Percentiles rank a stretch among this genome's conserved stretches.
Evolutionary conservation across 2,113 vertebrate species (phyloP).

Genomic region (Hirundichthys speculiger): DNA sequence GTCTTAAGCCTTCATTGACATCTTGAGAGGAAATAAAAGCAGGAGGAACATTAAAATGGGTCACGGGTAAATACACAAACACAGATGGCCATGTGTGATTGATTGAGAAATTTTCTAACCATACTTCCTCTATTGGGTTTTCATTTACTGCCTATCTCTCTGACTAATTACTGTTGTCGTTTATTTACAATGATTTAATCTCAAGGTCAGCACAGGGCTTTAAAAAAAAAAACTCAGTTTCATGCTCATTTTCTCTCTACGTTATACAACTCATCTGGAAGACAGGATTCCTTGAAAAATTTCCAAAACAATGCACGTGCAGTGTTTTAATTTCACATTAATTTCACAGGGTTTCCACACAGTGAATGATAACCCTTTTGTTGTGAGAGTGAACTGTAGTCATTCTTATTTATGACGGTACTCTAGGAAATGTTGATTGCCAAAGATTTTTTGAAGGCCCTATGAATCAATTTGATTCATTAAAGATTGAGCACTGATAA

Average conservation of each 20-base stretch:
- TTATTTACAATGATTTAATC: constrained; percentile 47
- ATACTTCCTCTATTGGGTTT: constrained; percentile 56
- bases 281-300: too few relatives aligned
- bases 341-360: constrained; percentile 2
- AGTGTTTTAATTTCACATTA: background rate
- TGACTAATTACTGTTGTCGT: constrained; percentile 31
- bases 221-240: too few relatives aligned
- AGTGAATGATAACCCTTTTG: constrained; percentile 12
- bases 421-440: constrained; percentile 42
- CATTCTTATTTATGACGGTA: constrained; percentile 34
- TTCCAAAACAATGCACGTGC: too few relatives aligned
- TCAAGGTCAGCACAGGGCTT: background rate
- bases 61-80: constrained; percentile 44
- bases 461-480: constrained; percentile 52
- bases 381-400: constrained; percentile 39
- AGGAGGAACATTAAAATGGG: too few relatives aligned
- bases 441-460: constrained; percentile 44
- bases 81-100: constrained; percentile 44
- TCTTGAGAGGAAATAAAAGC: background rate
- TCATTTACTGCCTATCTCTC: constrained; percentile 58
- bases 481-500: constrained; percentile 51
- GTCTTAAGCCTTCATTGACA: background rate
- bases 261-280: too few relatives aligned
- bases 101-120: constrained; percentile 67
- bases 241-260: background rate